Conservation (phyloP, 2,113 vertebrate species). For the Sinocyclocheilus rhinocerous region DNA sequence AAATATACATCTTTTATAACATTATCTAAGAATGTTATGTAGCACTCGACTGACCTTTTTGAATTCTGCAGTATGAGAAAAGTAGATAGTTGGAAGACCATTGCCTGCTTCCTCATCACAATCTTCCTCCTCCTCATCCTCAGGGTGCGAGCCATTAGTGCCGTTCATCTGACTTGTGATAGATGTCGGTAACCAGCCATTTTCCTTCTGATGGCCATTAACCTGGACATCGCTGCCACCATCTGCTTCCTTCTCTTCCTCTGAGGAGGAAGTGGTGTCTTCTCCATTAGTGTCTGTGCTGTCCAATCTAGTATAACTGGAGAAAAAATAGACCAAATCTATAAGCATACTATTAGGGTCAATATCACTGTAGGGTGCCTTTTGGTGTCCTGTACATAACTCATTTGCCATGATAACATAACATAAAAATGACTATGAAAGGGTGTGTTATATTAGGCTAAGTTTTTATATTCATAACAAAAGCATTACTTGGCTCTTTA, state of each 20-base stretch:
- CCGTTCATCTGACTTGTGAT: slow-evolving; percentile 49
- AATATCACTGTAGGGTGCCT: too few relatives aligned
- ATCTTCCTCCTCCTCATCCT: slow-evolving; percentile 59
- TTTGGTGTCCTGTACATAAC: too few relatives aligned
- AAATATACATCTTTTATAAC: background rate
- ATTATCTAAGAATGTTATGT: background rate
- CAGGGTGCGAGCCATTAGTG: slow-evolving; percentile 27
- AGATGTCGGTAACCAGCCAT: slow-evolving; percentile 49
- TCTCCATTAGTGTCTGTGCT: slow-evolving; percentile 78
- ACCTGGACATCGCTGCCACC: slow-evolving; percentile 48
- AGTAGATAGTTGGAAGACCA: slow-evolving; percentile 89
- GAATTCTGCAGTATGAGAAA: slow-evolving; percentile 92
- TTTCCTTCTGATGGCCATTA: slow-evolving; percentile 68
- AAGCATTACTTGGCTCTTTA: too few relatives aligned
- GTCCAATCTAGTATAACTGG: slow-evolving; percentile 59
- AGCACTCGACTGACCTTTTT: slow-evolving; percentile 80
- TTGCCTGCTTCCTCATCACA: slow-evolving; percentile 70
- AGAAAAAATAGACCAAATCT: background rate
- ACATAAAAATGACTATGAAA: too few relatives aligned
- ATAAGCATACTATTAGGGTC: background rate
- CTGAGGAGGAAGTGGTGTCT: slow-evolving; percentile 81
- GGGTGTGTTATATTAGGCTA: too few relatives aligned
- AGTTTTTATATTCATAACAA: too few relatives aligned
- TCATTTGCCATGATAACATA: too few relatives aligned
- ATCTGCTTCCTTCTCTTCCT: slow-evolving; percentile 85